A percentile compares a stretch with the other conserved stretches of the same genome.
Conservation (phyloP, 2,113 vertebrate species). For the human region GRCh38 chr7:35245501-35246000, state of each 20-base stretch:
- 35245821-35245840: background rate
- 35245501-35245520: constrained; percentile 21
- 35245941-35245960: background rate
- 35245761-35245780: background rate
- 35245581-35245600: background rate
- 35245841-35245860: background rate
- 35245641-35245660: background rate
- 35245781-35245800: background rate
- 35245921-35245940: background rate
- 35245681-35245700: background rate
- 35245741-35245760: background rate
- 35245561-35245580: background rate
- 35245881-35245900: background rate
- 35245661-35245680: background rate
- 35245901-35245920: background rate
- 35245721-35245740: background rate
- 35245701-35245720: background rate
- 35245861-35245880: background rate
- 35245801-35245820: background rate
- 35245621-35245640: background rate
- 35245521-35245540: background rate
- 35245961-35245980: background rate
- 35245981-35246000: background rate
- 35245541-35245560: background rate
- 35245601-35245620: background rate